phyloP scores from a whole-genome alignment of 2,113 vertebrate species.

The Pollimyrus isidori region DNA sequence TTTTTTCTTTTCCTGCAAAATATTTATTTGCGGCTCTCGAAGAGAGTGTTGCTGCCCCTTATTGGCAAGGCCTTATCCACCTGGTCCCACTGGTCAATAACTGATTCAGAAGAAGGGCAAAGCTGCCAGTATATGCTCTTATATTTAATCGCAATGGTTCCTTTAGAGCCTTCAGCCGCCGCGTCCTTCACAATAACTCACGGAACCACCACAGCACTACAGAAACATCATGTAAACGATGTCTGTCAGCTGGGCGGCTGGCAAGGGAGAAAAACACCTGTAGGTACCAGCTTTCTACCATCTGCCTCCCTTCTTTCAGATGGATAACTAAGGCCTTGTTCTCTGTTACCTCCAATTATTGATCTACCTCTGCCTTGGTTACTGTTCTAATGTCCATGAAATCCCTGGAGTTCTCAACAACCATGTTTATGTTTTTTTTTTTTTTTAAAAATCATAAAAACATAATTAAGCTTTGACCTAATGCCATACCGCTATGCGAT shows the following conservation, averaged over 20 bases:
- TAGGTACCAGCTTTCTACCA: background rate
- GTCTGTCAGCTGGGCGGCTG: slow-evolving; percentile 5
- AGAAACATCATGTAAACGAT: background rate
- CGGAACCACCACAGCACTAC: background rate
- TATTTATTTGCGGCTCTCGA: background rate
- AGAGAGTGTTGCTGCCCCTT: background rate
- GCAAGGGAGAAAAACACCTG: background rate
- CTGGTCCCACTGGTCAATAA: slow-evolving; percentile 3
- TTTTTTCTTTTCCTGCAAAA: background rate
- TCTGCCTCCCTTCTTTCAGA: slow-evolving; percentile 19
- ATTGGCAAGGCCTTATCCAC: background rate
- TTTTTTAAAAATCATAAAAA: background rate
- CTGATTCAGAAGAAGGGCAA: background rate
- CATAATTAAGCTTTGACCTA: background rate
- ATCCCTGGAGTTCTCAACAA: background rate
- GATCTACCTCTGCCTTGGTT: background rate
- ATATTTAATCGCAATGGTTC: slow-evolving; percentile 4
- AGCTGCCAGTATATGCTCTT: background rate
- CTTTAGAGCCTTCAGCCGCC: background rate
- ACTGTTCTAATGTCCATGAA: background rate
- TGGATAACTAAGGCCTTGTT: slow-evolving; percentile 28
- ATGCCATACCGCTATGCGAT: background rate
- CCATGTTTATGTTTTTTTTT: background rate
- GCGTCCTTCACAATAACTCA: background rate
- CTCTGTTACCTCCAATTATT: slow-evolving; percentile 18